Evolutionary conservation across 92 coral and sea anemone genomes (phyloP), one percentile per base, ranked within the genome.

Genomic region (Nematostella vectensis): DNA sequence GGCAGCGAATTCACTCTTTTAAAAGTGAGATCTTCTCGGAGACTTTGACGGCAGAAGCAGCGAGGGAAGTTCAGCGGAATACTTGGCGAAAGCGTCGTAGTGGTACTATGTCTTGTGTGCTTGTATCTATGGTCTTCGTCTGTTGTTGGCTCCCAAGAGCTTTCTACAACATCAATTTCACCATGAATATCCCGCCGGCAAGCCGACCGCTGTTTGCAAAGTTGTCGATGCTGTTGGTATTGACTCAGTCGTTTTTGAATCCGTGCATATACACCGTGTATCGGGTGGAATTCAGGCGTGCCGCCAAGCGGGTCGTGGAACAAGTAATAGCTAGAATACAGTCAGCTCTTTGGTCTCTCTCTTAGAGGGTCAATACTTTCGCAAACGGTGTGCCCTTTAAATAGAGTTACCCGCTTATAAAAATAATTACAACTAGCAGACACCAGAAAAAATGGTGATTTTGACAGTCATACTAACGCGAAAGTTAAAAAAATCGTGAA

Each of bases 231-330:
- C 63, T 80, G 16, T 54, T 69, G 26, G 40, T 80, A 22, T 58
- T 74, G 21, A 25, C 69, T 0, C 82, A 74, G 59, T 80, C 88
- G 0, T 69, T 74, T 0, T 48, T 74, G 1, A 80, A 80, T 17
- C 82, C 88, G 22, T 80, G 67, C 30, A 80, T 80, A 16, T 74
- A 80, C 36, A 66, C 82, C 0, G 43, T 80, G 23, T 80, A 74
- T 38, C 50, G 78, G 27, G 56, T 28, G 10, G 82, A 80, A 22
- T 80, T 80, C 59, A 64, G 82, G 37, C 62, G 61, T 23, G 82
- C 78, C 42, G 70, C 78, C 11, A 63, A 63, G 19, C 29, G 25
- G 15, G 45, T 63, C 2, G 13, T 48, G 8, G 15, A 15, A 33
- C 40, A n/a, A n/a, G n/a, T n/a, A n/a, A n/a, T n/a, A n/a, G n/a